These are phyloP conservation scores for Chanos chanos DNA, from an alignment of 2,797 vertebrate species.

Conservation along the genomic window DNA sequence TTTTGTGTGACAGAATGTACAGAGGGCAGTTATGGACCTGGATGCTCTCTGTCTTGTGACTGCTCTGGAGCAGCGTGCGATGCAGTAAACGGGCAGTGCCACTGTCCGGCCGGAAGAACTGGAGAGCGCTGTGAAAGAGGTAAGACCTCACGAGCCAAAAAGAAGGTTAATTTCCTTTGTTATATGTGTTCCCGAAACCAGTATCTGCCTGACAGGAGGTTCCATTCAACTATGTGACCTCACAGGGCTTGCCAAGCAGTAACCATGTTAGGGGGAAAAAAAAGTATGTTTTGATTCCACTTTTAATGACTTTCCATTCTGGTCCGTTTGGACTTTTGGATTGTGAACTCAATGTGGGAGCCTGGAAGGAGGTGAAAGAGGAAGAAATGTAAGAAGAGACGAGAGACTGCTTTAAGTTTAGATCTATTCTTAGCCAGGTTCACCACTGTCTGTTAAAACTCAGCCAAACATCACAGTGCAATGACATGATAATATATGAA, in stretches of 20 bases:
- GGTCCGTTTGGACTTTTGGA: slow-evolving; percentile 21
- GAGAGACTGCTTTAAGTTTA: slow-evolving; percentile 8
- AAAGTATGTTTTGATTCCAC: slow-evolving; percentile 23
- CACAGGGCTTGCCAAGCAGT: neutral
- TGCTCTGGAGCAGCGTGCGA: slow-evolving; percentile 71
- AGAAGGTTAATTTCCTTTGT: neutral
- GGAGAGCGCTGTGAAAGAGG: slow-evolving; percentile 72
- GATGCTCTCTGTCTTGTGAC: slow-evolving; percentile 66
- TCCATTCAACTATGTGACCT: slow-evolving; percentile 14
- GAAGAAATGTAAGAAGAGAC: slow-evolving; percentile 16
- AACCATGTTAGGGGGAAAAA: slow-evolving; percentile 11
- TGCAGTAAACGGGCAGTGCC: slow-evolving; percentile 63
- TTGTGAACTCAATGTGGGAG: slow-evolving; percentile 4
- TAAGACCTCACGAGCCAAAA: slow-evolving; percentile 47
- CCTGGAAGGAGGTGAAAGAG: neutral
- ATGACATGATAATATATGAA: slow-evolving; percentile 9
- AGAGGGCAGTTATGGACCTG: slow-evolving; percentile 64
- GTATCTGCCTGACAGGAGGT: slow-evolving; percentile 5
- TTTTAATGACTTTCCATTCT: slow-evolving; percentile 45
- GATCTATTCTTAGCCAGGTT: slow-evolving; percentile 28
- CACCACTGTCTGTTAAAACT: neutral
- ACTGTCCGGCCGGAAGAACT: slow-evolving; percentile 63
- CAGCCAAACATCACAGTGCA: slow-evolving; percentile 28
- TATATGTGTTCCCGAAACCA: slow-evolving; percentile 1
- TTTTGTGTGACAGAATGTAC: slow-evolving; percentile 66